Percentiles rank a stretch among this genome's conserved stretches.
Evolutionary conservation across 1,140 invertebrate species (phyloP).

Genomic region (Zaprionus tsacasi): DNA sequence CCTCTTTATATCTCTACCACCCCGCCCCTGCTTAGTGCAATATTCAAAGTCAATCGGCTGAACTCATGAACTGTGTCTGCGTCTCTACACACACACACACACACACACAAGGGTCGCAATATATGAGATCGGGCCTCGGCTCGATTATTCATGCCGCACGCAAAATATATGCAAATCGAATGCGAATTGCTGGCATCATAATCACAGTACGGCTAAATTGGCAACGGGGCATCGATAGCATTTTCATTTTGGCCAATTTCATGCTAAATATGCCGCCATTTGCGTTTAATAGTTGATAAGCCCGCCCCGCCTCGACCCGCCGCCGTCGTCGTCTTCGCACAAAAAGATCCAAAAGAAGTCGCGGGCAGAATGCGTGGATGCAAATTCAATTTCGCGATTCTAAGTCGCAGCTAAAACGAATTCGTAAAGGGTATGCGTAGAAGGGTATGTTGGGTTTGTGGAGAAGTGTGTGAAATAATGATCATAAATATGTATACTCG

Average conservation of each 20-base stretch:
- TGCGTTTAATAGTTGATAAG: constrained; percentile 79
- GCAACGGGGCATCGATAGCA: constrained; percentile 37
- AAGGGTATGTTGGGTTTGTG: not conserved
- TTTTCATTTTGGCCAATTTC: constrained; percentile 66
- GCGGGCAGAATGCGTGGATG: constrained; percentile 17
- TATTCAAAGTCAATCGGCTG: constrained; percentile 78
- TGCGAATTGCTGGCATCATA: constrained; percentile 64
- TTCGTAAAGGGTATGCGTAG: not conserved
- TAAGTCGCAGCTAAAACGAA: constrained; percentile 34
- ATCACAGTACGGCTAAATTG: constrained; percentile 29
- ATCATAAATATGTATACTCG: too few relatives aligned
- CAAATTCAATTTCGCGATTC: constrained; percentile 47
- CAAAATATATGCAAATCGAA: constrained; percentile 76
- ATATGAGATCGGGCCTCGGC: constrained; percentile 29
- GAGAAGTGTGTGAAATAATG: not conserved
- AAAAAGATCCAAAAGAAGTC: constrained; percentile 13
- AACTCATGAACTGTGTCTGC: constrained; percentile 66
- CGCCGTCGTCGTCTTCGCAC: not conserved
- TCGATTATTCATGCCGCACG: constrained; percentile 71
- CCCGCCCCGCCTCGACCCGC: constrained; percentile 10
- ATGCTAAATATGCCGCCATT: constrained; percentile 74
- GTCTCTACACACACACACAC: too few relatives aligned
- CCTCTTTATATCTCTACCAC: too few relatives aligned
- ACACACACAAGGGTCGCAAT: constrained; percentile 39
- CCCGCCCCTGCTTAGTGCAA: constrained; percentile 44